phyloP scores from a whole-genome alignment of 1,140 invertebrate genomes.

The Leucophenga varia region DNA sequence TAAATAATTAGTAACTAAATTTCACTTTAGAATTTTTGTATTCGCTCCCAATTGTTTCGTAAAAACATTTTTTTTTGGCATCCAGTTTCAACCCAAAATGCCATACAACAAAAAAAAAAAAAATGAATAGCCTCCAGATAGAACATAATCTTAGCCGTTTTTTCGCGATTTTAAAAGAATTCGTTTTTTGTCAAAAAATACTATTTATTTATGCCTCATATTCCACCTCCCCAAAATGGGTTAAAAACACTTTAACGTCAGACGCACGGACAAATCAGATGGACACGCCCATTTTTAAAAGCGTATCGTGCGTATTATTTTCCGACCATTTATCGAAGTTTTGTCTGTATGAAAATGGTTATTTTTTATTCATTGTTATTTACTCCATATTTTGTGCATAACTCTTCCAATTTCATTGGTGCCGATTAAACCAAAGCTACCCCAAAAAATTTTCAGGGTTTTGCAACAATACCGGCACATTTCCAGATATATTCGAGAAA shows the following conservation, averaged over 20 bases:
- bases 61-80: slow-evolving; percentile 31
- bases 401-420: too few relatives aligned
- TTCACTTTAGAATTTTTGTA: slow-evolving; percentile 22
- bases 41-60: slow-evolving; percentile 26
- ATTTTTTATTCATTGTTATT: slow-evolving; percentile 1
- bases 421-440: not conserved
- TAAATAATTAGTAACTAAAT: slow-evolving; percentile 37
- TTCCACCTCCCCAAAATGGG: slow-evolving; percentile 33
- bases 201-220: slow-evolving; percentile 18
- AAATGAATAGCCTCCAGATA: too few relatives aligned
- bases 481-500: not conserved
- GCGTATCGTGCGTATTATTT: slow-evolving; percentile 12
- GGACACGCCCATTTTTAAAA: not conserved
- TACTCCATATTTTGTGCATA: slow-evolving; percentile 18
- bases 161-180: slow-evolving; percentile 15
- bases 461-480: too few relatives aligned
- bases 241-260: too few relatives aligned
- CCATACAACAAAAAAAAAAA: slow-evolving; percentile 14
- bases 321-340: slow-evolving; percentile 31
- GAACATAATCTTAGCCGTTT: too few relatives aligned
- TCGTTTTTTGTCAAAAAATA: slow-evolving; percentile 11
- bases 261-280: too few relatives aligned
- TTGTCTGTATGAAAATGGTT: slow-evolving; percentile 24
- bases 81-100: too few relatives aligned
- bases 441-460: slow-evolving; percentile 19